Base-by-base conservation (phyloP, 1,140 invertebrate genomes). In the Eubasilissa regina region DNA sequence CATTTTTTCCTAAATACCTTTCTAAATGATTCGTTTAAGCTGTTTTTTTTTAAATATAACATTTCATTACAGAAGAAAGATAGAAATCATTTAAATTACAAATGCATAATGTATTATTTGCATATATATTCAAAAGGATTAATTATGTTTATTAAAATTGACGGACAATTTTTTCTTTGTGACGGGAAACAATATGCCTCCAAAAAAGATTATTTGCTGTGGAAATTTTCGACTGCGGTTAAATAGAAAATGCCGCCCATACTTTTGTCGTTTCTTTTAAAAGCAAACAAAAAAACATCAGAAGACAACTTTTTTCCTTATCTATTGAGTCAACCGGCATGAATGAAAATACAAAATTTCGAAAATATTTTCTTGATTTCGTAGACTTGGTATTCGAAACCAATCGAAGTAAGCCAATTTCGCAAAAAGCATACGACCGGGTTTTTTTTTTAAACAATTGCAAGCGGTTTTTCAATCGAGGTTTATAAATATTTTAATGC, bases 371-470 rank as follows among this genome's bases (percentile, higher is more conserved):
- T 15, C 48, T 1, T 51, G 11, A 51, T 51, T 35, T 35, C 25
- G 48, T 51, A 15, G 11, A 4, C n/a, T 13, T 12, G 48, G 11
- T 51, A 51, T 51, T 51, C n/a, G 48, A 51, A 51, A 51, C 48
- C 48, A 51, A 51, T 13, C 48, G 48, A 15, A 51, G 48, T 13
- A 51, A 51, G n/a, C 11, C 48, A 51, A 51, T 51, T 51, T 51
- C 48, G 11, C 48, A 51, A 51, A 13, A 35, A 35, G 25, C 25
- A 35, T 35, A 35, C 25, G 25, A 51, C 48, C 11, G n/a, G 48
- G n/a, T 51, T 51, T 51, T 51, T 51, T 51, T 51, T 51, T 51
- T 51, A 51, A 13, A 51, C n/a, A 51, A 51, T 35, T 35, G 25
- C 25, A 6, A 35, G 25, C 6, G 25, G 25, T 35, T 35, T 35